Evolutionary conservation across 2,888 invertebrate genomes (phyloP), one percentile per base, ranked within the genome.

Genomic region (Criorhina ranunculi): DNA sequence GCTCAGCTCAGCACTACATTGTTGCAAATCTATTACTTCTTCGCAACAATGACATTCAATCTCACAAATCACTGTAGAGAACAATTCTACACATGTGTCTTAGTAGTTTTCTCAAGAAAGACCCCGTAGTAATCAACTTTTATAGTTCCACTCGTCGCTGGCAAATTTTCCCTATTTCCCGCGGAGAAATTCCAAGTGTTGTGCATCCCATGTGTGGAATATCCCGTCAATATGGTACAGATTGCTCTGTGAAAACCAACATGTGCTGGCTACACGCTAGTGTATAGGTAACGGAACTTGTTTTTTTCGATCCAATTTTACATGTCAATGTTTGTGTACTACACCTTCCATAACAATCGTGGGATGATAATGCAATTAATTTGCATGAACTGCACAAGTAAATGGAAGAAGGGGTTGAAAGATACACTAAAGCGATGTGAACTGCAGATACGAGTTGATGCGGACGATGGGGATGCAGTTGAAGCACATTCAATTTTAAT

Each of bases 351-450:
- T 37, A 60, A 60, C 35, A 60, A 67, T 67, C 42, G 78, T 83
- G 72, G 78, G 77, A 83, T 78, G 82, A 75, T 83, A 73, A 73
- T 78, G 60, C 72, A 73, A 83, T 83, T 78, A 78, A 78, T 83
- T 83, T 83, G 67, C 78, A 83, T 82, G 46, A 62, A 6, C 11
- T 44, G 57, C 40, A 51, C 17, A 64, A 24, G 33, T 44, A 42
- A 31, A 17, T 53, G 51, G 12, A 15, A 40, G 19, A 82, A 77
- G 66, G 82, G 82, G 77, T 83, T 70, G 70, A 76, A 49, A 44
- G 49, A 44, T 46, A 2, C 24, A 24, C 44, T 11, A 17, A 15
- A 15, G 7, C 53, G 7, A n/a, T 17, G 42, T 15, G 44, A 33
- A 31, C 24, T 0, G n/a, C 19, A 8, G 33, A 67, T 60, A 75